phyloP scores from a whole-genome alignment of 2,113 vertebrate species.

The Carassius auratus region DNA sequence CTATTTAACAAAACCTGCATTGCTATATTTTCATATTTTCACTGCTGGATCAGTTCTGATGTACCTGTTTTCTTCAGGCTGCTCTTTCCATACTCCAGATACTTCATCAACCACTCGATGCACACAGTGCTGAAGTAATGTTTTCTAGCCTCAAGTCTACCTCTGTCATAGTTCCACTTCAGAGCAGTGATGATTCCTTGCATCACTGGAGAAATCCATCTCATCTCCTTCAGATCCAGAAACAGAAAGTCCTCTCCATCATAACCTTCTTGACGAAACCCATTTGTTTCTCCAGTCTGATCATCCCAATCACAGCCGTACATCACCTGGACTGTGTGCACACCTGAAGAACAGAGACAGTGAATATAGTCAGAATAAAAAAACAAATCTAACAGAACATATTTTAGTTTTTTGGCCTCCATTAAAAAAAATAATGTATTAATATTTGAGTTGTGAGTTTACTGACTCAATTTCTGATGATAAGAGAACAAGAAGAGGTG shows the following conservation, averaged over 20 bases:
- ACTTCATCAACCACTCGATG: no score
- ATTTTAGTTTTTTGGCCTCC: no score
- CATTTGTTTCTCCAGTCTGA: no score
- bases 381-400: no score
- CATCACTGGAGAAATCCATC: fast-evolving
- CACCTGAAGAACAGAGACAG: conserved; percentile 9
- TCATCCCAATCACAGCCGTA: not conserved
- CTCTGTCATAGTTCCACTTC: conserved; percentile 1
- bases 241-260: conserved; percentile 65
- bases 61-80: not conserved
- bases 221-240: conserved; percentile 47
- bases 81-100: not conserved
- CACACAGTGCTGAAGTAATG: not conserved
- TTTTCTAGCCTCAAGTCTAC: fast-evolving
- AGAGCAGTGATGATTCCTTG: not conserved
- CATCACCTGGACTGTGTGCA: conserved; percentile 9
- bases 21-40: no score
- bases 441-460: no score
- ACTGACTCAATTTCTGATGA: no score
- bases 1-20: no score
- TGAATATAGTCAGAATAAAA: no score
- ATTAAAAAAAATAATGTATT: no score
- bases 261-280: fast-evolving
- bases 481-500: no score
- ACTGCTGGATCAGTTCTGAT: not conserved